Conservation (phyloP, 2,888 invertebrate genomes). For the Diabrotica balteata region DNA sequence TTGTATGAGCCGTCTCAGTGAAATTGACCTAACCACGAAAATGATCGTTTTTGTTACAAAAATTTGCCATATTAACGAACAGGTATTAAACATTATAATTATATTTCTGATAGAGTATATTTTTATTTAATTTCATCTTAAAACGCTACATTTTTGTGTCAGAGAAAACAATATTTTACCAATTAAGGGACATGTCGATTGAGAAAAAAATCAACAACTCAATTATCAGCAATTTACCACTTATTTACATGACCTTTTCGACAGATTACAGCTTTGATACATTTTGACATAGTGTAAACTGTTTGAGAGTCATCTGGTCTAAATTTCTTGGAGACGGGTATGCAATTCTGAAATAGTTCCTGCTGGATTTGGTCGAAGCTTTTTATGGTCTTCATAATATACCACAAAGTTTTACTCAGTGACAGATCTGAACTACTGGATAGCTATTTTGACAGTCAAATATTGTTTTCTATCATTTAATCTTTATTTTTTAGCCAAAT, state of each 20-base stretch:
- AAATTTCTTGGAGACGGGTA: slow-evolving; percentile 26
- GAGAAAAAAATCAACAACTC: slow-evolving; percentile 4
- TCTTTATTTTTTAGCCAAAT: slow-evolving; percentile 26
- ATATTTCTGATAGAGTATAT: no score
- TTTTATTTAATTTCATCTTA: no score
- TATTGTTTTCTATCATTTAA: slow-evolving; percentile 19
- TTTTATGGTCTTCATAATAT: slow-evolving; percentile 26
- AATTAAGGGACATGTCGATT: neutral
- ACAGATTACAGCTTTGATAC: slow-evolving; percentile 19
- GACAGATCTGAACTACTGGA: slow-evolving; percentile 26
- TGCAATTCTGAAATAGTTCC: slow-evolving; percentile 26
- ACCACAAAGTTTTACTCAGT: slow-evolving; percentile 26
- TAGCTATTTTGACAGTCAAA: slow-evolving; percentile 20
- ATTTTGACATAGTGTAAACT: slow-evolving; percentile 23
- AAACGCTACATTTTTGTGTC: neutral
- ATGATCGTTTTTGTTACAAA: no score
- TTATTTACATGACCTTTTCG: slow-evolving; percentile 24
- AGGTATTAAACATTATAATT: no score
- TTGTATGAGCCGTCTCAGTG: no score
- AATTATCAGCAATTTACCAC: slow-evolving; percentile 15
- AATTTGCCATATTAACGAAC: no score
- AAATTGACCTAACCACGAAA: no score
- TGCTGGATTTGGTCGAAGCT: slow-evolving; percentile 19
- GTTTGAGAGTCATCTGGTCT: slow-evolving; percentile 29
- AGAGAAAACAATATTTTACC: neutral